Base-by-base conservation (phyloP, 2,888 invertebrate genomes). In the Noctua fimbriata region DNA sequence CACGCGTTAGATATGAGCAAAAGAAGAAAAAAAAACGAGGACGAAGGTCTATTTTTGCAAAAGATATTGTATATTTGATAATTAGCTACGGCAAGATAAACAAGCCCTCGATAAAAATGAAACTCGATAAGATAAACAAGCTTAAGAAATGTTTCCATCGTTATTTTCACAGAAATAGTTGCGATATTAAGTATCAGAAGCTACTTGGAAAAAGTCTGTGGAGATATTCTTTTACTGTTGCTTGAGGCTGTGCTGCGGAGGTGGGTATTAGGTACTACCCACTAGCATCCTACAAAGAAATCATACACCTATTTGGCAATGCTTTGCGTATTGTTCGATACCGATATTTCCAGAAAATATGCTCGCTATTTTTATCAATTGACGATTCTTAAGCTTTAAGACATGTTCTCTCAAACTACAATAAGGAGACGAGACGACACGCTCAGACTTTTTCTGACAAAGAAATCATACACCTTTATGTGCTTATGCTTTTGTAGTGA, bases 41-140 rank as follows among this genome's bases (percentile, higher is more conserved):
- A 16, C 32, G 36, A 52, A 21, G 18, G 6, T 72, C 21, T 79
- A 70, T 83, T 63, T 77, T 80, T 24, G 55, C 36, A 70, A 63
- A 67, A 69, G 0, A 82, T 82, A 78, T 78, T 80, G 28, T 58
- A 1, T 76, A 76, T 73, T 79, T 60, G 16, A 81, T 82, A 79
- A 88, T 87, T 89, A 85, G 79, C 66, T 44, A 77, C 72, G 67
- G 66, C 12, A 73, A 84, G 47, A 63, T 81, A 78, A 88, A 85
- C 76, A 73, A 84, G 41, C 41, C 12, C 55, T 67, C 32, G 67
- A 75, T 77, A 78, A 80, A 79, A 84, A 79, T 67, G 52, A 49
- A 87, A 76, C 74, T 76, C 67, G 67, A 73, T 65, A 73, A 63
- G 76, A 80, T 76, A 81, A 86, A 85, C 66, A 55, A 87, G 67